Evolutionary conservation across 1,140 invertebrate genomes (phyloP), one percentile per base, ranked within the genome.

Genomic region (Chrysoperla carnea): DNA sequence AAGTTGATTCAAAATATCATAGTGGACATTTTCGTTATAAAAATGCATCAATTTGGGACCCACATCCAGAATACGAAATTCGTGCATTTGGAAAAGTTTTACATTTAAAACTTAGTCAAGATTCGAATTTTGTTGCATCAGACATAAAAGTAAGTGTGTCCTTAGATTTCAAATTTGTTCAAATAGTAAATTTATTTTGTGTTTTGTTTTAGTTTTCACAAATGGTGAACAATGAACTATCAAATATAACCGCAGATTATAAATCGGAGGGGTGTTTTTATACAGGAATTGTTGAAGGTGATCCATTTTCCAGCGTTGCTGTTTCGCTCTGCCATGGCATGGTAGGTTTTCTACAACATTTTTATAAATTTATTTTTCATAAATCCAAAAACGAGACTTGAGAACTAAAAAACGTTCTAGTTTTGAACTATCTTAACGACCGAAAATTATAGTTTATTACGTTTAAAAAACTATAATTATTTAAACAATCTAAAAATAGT

Each of bases 291-390:
- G 69, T 85, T 8, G 58, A 70, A 39, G 77, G 73, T n/a, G 78
- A 82, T 57, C 58, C 63, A 14, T 55, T 62, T 44, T 81, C 77
- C 8, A 59, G 59, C 23, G 78, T 84, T 14, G 69, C 73, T 15
- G 75, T 84, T 47, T 80, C 70, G 45, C 66, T 84, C 36, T 85
- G 81, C 58, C 69, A 81, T 52, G 81, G 81, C 59, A 81, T 84
- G 78, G 81, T 81, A 53, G 76, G 73, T 74, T n/a, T n/a, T n/a
- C n/a, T n/a, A n/a, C n/a, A n/a, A n/a, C n/a, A n/a, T n/a, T n/a
- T n/a, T n/a, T n/a, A n/a, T n/a, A n/a, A n/a, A n/a, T n/a, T n/a
- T n/a, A n/a, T n/a, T n/a, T n/a, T n/a, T n/a, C n/a, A n/a, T n/a
- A n/a, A n/a, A n/a, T n/a, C n/a, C n/a, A n/a, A n/a, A n/a, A n/a